phyloP scores from a whole-genome alignment of 2,888 invertebrate species.

The Phaonia tiefii region DNA sequence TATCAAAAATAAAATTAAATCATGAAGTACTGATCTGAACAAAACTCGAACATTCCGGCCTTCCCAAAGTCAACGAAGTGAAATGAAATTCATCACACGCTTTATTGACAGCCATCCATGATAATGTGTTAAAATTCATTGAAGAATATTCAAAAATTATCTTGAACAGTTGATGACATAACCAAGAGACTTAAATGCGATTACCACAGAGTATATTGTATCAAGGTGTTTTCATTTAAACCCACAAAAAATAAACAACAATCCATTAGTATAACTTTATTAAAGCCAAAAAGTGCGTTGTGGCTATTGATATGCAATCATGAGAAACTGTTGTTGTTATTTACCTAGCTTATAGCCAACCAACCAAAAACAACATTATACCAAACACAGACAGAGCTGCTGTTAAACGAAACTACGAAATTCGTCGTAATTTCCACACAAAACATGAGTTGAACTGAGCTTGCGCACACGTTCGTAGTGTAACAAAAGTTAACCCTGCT shows the following conservation, averaged over 20 bases:
- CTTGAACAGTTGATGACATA: conserved; percentile 42
- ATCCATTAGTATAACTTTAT: background rate
- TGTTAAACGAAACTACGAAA: background rate
- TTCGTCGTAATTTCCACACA: background rate
- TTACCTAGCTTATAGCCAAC: background rate
- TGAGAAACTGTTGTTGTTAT: background rate
- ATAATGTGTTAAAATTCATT: conserved; percentile 30
- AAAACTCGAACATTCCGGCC: background rate
- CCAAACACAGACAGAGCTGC: background rate
- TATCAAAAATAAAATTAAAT: too few relatives aligned
- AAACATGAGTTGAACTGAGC: background rate
- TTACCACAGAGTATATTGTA: conserved; percentile 27
- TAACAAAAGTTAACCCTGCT: conserved; percentile 28
- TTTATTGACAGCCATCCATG: conserved; percentile 49
- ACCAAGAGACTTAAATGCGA: conserved; percentile 3
- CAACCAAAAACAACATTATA: background rate
- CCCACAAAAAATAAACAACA: background rate
- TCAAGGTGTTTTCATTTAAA: conserved; percentile 8
- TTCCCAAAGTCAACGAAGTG: conserved; percentile 49
- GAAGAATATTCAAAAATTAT: background rate
- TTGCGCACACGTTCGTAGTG: background rate
- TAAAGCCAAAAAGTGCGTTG: conserved; percentile 25
- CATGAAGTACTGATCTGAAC: too few relatives aligned
- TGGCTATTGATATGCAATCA: conserved; percentile 16
- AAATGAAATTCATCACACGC: too few relatives aligned